phyloP scores from a whole-genome alignment of 2,888 invertebrate genomes.

The Pterobdella sp. region DNA sequence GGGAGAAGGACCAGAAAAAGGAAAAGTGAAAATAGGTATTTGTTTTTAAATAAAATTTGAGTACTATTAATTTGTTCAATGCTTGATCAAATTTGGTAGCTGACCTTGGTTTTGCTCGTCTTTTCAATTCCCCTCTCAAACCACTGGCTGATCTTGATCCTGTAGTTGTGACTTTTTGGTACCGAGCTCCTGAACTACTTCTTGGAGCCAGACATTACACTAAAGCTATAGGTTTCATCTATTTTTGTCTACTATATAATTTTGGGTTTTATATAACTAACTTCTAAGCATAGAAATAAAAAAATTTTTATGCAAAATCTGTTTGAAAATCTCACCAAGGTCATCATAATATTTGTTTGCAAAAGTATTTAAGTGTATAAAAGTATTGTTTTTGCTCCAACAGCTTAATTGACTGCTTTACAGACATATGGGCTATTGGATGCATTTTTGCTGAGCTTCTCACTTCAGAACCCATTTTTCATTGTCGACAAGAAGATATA shows the following conservation, averaged over 20 bases:
- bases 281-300: background rate
- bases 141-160: slow-evolving; percentile 96
- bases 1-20: slow-evolving; percentile 95
- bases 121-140: slow-evolving; percentile 94
- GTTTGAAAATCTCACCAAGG: too few species aligned
- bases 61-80: background rate
- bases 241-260: background rate
- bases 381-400: too few species aligned
- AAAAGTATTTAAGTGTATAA: too few species aligned
- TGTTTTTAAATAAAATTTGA: background rate
- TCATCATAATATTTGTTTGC: too few species aligned
- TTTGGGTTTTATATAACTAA: background rate
- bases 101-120: slow-evolving; percentile 96
- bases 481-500: slow-evolving; percentile 97
- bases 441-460: slow-evolving; percentile 98
- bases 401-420: too few species aligned
- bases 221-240: slow-evolving; percentile 75
- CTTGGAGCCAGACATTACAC: slow-evolving; percentile 90
- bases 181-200: slow-evolving; percentile 88
- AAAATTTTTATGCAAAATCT: background rate
- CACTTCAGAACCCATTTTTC: slow-evolving; percentile 97
- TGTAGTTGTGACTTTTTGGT: slow-evolving; percentile 99
- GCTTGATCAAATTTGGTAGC: slow-evolving; percentile 54
- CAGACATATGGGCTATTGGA: slow-evolving; percentile 97
- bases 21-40: slow-evolving; percentile 77